These are phyloP conservation scores for Zoanthus sansibaricus DNA, from an alignment of 92 coral and sea anemone genomes.

Conservation along the genomic window DNA sequence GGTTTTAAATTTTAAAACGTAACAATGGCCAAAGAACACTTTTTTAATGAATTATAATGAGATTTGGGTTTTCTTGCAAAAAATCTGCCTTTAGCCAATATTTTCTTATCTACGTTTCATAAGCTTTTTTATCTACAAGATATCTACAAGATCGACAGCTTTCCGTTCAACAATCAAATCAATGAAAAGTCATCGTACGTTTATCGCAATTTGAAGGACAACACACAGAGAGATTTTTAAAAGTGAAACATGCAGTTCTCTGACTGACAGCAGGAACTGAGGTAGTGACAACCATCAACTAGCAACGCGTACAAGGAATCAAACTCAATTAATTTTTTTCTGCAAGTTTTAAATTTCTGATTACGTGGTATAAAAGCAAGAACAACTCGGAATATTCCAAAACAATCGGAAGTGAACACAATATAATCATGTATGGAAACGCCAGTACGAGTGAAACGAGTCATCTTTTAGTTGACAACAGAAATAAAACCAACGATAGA, in stretches of 20 bases:
- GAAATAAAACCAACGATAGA: neutral
- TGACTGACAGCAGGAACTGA: neutral
- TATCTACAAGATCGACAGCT: neutral
- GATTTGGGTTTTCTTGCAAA: neutral
- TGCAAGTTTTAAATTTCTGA: neutral
- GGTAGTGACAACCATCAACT: neutral
- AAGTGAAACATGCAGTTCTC: neutral
- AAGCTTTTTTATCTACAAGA: too few species aligned
- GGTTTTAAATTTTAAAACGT: neutral
- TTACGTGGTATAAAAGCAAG: neutral
- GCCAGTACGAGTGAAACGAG: neutral
- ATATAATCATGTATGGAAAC: slow-evolving; percentile 6
- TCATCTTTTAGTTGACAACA: neutral
- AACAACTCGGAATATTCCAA: neutral
- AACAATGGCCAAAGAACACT: neutral
- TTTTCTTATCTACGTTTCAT: neutral
- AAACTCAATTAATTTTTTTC: neutral
- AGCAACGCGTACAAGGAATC: neutral
- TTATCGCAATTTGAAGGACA: neutral
- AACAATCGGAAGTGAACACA: neutral
- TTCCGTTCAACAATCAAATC: neutral
- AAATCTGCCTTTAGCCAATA: neutral
- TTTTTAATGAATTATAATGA: neutral
- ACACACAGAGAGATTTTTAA: neutral
- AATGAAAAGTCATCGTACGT: neutral